Evolutionary conservation across 2,888 invertebrate species (phyloP), one percentile per base, ranked within the genome.

Genomic region (Hololepta plana): DNA sequence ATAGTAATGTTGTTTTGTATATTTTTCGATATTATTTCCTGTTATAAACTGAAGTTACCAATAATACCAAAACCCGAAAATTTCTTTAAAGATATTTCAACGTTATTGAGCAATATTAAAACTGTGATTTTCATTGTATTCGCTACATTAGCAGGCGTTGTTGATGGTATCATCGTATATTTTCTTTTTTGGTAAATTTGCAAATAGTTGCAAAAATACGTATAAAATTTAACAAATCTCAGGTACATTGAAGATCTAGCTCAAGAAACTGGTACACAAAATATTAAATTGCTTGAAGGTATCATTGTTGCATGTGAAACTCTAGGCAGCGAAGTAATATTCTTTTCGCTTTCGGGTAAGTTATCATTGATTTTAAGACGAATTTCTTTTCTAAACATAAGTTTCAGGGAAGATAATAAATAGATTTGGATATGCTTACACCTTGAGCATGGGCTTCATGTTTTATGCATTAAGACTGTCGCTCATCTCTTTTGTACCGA

Each of bases 221-320:
- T 28, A 20, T 24, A 12, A 15, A 30, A 24, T 24, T 23, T 21
- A 30, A 28, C 8, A 16, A 20, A 28, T 41, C 39, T 8, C 33
- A 74, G 73, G 80, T 79, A 77, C 41, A 43, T 84, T 24, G 81
- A 84, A 49, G 79, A 82, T 41, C 49, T 82, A 20, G 80, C 81
- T 0, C 57, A 55, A 9, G 45, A 52, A 19, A 72, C 72, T 0
- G 58, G 64, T 27, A 69, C 65, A 45, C 53, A 52, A 2, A 62
- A 72, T 36, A 73, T 82, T 2, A 82, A 82, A 48, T 53, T 81
- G 2, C 68, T 84, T 33, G 80, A 82, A 52, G 84, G 84, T 2
- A 58, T 77, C 1, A 73, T 74, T 0, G 70, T 82, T 4, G 81
- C 81, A 0, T 77, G 74, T 0, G 72, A 84, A 55, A 76, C 79